Conservation (phyloP, 2,797 vertebrate genomes). For the Neosilurus hyrtlii region DNA sequence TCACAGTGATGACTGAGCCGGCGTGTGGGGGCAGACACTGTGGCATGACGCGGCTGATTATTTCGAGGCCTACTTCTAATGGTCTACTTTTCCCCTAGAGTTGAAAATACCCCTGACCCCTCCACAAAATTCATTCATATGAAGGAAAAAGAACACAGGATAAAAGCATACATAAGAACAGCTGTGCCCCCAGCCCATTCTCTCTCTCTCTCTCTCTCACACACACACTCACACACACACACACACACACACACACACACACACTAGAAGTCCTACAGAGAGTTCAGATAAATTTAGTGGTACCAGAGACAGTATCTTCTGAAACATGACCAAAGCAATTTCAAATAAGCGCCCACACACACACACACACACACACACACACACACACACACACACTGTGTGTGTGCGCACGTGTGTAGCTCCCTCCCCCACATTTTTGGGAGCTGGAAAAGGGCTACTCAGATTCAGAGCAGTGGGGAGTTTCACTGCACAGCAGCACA, state of each 20-base stretch:
- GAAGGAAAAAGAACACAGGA: slow-evolving; percentile 39
- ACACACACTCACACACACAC: not conserved
- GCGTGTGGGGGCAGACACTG: slow-evolving; percentile 36
- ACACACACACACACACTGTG: not conserved
- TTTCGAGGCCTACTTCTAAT: slow-evolving; percentile 35
- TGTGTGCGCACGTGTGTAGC: not conserved
- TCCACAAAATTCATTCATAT: slow-evolving; percentile 47
- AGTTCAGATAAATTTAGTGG: slow-evolving; percentile 51
- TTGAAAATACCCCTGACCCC: slow-evolving; percentile 45
- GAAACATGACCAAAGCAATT: slow-evolving; percentile 58
- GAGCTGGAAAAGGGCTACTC: slow-evolving; percentile 34
- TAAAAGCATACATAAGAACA: no score
- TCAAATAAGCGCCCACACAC: slow-evolving; percentile 35
- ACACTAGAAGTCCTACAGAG: slow-evolving; percentile 27
- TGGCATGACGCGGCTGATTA: slow-evolving; percentile 45
- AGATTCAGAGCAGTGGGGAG: slow-evolving; percentile 36
- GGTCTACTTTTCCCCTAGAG: slow-evolving; percentile 15
- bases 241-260: slow-evolving; percentile 28
- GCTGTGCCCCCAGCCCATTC: no score
- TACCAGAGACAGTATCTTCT: slow-evolving; percentile 55
- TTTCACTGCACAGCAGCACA: slow-evolving; percentile 38
- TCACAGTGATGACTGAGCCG: slow-evolving; percentile 35
- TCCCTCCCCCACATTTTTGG: slow-evolving; percentile 42
- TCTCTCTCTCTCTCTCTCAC: slow-evolving; percentile 6
- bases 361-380: slow-evolving; percentile 11